Conservation (phyloP, 2,888 invertebrate species). For the Oligia latruncula region DNA sequence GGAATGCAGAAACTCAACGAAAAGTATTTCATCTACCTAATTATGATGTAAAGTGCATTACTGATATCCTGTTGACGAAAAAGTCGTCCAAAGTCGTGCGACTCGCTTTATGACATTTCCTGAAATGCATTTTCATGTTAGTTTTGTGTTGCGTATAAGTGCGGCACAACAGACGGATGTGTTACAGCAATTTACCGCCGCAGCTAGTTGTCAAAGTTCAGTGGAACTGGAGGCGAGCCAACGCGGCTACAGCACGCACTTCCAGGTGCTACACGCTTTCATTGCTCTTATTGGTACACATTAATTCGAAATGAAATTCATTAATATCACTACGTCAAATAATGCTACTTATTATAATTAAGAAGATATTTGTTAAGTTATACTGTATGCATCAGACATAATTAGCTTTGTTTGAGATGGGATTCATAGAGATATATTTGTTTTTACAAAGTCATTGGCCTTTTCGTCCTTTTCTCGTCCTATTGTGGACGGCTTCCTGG, state of each 20-base stretch:
- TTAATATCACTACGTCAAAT: slow-evolving; percentile 55
- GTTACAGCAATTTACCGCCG: slow-evolving; percentile 79
- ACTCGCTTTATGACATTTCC: slow-evolving; percentile 52
- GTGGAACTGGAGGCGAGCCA: slow-evolving; percentile 87
- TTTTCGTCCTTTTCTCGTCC: slow-evolving; percentile 76
- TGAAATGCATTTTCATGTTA: slow-evolving; percentile 54
- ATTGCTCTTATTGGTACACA: slow-evolving; percentile 73
- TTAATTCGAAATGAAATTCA: slow-evolving; percentile 68
- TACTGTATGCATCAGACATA: slow-evolving; percentile 31
- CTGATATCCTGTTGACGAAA: slow-evolving; percentile 42
- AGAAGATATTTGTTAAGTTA: slow-evolving; percentile 25
- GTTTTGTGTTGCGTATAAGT: slow-evolving; percentile 56
- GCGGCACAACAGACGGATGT: slow-evolving; percentile 73
- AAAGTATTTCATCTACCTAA: slow-evolving; percentile 45
- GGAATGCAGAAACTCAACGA: slow-evolving; percentile 57
- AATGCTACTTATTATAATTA: slow-evolving; percentile 11
- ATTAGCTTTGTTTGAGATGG: slow-evolving; percentile 43
- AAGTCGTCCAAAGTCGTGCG: slow-evolving; percentile 40
- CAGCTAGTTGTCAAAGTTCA: slow-evolving; percentile 88
- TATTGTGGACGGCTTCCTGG: slow-evolving; percentile 81
- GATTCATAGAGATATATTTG: slow-evolving; percentile 70
- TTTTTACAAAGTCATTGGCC: slow-evolving; percentile 80
- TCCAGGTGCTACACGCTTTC: slow-evolving; percentile 82
- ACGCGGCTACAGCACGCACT: slow-evolving; percentile 82
- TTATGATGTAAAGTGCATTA: slow-evolving; percentile 38